Evolutionary conservation across 2,888 invertebrate genomes (phyloP).

Genomic region (Cosmorhoe ocellata): DNA sequence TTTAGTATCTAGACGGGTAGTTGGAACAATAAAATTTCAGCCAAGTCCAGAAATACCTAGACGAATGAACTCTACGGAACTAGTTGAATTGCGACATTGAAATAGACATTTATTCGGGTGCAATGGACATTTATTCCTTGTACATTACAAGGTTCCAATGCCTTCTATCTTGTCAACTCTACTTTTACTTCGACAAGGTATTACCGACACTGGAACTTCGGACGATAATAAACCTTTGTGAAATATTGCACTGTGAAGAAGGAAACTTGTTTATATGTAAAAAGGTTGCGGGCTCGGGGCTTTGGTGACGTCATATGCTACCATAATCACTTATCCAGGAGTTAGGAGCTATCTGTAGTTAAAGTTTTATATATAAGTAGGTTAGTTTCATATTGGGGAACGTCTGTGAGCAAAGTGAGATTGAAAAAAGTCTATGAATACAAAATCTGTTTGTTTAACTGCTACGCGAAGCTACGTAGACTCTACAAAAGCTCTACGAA

Average conservation of each 20-base stretch:
- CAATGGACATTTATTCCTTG: constrained; percentile 8
- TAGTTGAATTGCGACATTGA: background rate
- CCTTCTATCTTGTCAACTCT: constrained; percentile 15
- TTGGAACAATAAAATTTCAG: background rate
- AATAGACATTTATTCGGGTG: constrained; percentile 7
- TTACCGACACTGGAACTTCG: background rate
- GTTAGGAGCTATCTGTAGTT: too few relatives aligned
- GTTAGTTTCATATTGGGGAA: too few relatives aligned
- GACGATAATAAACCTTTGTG: constrained; percentile 1
- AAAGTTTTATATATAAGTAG: too few relatives aligned
- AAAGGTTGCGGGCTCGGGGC: too few relatives aligned
- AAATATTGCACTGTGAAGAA: background rate
- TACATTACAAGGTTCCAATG: constrained; percentile 5
- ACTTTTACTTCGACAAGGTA: constrained; percentile 7
- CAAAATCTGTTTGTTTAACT: too few relatives aligned
- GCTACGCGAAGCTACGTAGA: background rate
- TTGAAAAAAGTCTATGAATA: too few relatives aligned
- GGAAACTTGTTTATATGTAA: too few relatives aligned
- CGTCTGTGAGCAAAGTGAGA: too few relatives aligned
- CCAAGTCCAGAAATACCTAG: background rate
- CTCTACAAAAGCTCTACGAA: background rate
- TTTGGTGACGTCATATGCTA: too few relatives aligned
- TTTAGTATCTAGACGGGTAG: too few relatives aligned
- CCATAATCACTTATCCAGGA: too few relatives aligned
- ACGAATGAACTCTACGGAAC: background rate